Base-by-base conservation (phyloP, 1,140 invertebrate species). In the Batillaria attramentaria region DNA sequence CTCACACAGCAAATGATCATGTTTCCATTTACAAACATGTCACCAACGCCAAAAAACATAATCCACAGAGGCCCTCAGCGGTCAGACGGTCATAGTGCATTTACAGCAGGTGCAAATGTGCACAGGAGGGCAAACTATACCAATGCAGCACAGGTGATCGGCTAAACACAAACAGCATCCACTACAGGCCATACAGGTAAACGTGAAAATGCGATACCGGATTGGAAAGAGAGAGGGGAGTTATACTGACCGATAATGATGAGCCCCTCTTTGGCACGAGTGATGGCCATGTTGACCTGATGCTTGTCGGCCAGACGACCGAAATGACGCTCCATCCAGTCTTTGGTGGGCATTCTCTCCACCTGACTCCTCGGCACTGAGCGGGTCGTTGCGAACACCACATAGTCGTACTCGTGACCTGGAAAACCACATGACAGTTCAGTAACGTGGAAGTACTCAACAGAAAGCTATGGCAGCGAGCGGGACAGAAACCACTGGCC, bases 341-440 rank as follows among this genome's bases (percentile, higher is more conserved):
- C 79, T 1, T 42, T 57, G 13, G 81, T 83, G 4, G 86, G 84
- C 8, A 76, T 77, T n/a, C 62, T 79, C 39, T 87, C 83, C 46
- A 89, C 79, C 68, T 75, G 73, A 60, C 74, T 39, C 33, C 31
- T 43, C 5, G 84, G 81, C 50, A 87, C 16, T 16, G 86, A 85
- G 37, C 87, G 75, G 6, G 87, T 85, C 24, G 85, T 85, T 35
- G 83, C 85, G 20, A 89, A 68, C 20, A 89, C 84, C 18, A 89
- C 85, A 81, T 85, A 88, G 65, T 88, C 84, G 77, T 81, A 84
- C 73, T 89, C 88, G 54, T 75, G 54, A 66, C 87, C 88, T 89
- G 81, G 24, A 79, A 68, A 66, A 33, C 78, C 4, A 46, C 41
- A 50, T 57, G 33, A 72, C 50, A 37, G 33, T n/a, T 65, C 33